A percentile compares a stretch with the other conserved stretches of the same genome.
Evolutionary conservation across 2,797 vertebrate species (phyloP).

Genomic region (Calcarius lapponicus): DNA sequence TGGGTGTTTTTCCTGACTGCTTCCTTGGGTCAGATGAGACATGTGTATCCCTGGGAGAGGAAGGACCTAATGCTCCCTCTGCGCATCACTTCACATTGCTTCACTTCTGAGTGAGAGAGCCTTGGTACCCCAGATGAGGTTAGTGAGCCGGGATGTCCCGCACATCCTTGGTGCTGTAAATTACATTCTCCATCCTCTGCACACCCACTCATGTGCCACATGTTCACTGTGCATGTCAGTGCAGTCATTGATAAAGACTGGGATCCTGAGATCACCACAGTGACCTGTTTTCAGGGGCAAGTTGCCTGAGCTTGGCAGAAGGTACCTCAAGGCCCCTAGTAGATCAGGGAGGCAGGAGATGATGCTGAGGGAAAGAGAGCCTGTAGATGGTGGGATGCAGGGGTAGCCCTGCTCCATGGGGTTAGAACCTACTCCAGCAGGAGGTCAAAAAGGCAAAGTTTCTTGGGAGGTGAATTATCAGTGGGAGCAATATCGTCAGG

Average conservation of each 20-base stretch:
- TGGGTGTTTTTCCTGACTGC: background rate
- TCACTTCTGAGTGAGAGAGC: background rate
- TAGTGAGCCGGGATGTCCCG: rapidly evolving
- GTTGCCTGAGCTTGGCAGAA: background rate
- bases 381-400: background rate
- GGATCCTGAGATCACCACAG: background rate
- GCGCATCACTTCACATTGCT: background rate
- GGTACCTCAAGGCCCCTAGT: background rate
- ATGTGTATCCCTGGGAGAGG: background rate
- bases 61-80: background rate
- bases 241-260: background rate
- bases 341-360: background rate
- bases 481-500: slow-evolving; percentile 85
- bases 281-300: background rate
- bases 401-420: slow-evolving; percentile 1
- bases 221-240: background rate
- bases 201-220: rapidly evolving
- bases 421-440: slow-evolving; percentile 45
- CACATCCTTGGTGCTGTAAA: background rate
- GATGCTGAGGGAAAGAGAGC: background rate
- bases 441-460: slow-evolving; percentile 96
- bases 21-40: background rate
- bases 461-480: slow-evolving; percentile 90
- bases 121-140: background rate
- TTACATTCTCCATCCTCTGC: background rate